A percentile compares a stretch with the other conserved stretches of the same genome.
Conservation (phyloP, 2,888 invertebrate species). For the Idaea aversata region DNA sequence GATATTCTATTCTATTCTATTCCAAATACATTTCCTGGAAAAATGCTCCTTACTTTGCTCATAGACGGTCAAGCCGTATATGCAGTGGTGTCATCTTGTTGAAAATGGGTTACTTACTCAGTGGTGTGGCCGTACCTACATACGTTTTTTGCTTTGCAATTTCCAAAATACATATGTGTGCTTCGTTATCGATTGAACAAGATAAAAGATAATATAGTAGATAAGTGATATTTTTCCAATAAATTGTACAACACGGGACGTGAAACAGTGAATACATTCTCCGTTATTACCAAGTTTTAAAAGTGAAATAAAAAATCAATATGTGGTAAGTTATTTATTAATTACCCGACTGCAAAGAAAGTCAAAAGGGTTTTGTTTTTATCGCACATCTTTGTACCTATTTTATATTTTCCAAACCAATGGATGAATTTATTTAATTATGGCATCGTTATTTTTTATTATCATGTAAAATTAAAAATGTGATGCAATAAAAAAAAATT, state of each 20-base stretch:
- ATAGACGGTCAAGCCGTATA: too few species aligned
- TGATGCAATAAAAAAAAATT: too few species aligned
- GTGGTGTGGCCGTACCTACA: conserved; percentile 2
- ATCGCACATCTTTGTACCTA: neutral
- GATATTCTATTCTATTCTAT: too few species aligned
- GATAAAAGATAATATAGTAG: conserved; percentile 36
- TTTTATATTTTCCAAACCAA: neutral
- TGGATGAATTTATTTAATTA: too few species aligned
- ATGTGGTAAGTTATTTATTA: conserved; percentile 42
- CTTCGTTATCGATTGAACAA: conserved; percentile 33
- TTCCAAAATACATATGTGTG: conserved; percentile 5
- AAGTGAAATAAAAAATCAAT: conserved; percentile 26
- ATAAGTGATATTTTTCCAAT: conserved; percentile 33
- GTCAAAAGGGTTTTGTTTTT: neutral
- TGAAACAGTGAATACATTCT: conserved; percentile 28
- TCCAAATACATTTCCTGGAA: too few species aligned
- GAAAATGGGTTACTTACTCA: too few species aligned
- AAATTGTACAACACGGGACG: conserved; percentile 26
- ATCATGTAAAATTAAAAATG: too few species aligned
- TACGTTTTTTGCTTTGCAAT: neutral
- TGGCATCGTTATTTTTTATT: too few species aligned
- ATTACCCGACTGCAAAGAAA: neutral
- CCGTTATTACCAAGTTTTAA: conserved; percentile 15
- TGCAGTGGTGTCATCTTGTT: too few species aligned
- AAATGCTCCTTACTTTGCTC: too few species aligned